Base-by-base conservation (phyloP, 2,113 vertebrate species). In the Nothocercus nigrocapillus region DNA sequence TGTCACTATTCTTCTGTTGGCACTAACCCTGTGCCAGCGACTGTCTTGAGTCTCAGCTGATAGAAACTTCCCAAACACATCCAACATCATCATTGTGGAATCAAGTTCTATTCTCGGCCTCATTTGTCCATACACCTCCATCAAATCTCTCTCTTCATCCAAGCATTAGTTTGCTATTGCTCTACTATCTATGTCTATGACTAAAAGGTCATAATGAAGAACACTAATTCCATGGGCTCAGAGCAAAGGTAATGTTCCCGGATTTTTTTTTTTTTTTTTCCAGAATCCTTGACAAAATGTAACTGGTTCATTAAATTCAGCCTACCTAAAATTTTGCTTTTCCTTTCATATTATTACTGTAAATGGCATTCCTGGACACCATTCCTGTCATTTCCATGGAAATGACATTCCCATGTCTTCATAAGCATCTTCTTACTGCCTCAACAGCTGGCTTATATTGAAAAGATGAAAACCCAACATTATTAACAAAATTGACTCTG, bases 201-300 rank as follows among this genome's bases (percentile, higher is more conserved):
- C 67, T 85, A 63, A 62, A 82, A 76, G 82, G 82, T 82, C 91
- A 89, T 69, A 78, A 70, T 3, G 3, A 69, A 64, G 42, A 83
- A 5, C 79, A 72, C 32, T 51, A 34, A 77, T 56, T 96, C 85
- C 75, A 32, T 16, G 10, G 4, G 19, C n/a, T 59, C 75, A 80
- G 63, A 68, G 82, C 21, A 59, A 70, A 77, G 74, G 40, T 5
- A 54, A 88, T 85, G 72, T 30, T 47, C 64, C 40, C 28, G 0
- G 0, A 34, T 19, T 6, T 25, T 28, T 22, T 49, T 28, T 91
- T 17, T 5, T 28, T 32, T 91, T 80, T 67, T 67, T 42, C 54
- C 21, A 9, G 58, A 69, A 28, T 16, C 63, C 58, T 47, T 10
- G 12, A 40, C 40, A 42, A 79, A 58, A 4, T 64, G 67, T 15